Conservation (phyloP, 2,888 invertebrate genomes). For the Cenopis cana region DNA sequence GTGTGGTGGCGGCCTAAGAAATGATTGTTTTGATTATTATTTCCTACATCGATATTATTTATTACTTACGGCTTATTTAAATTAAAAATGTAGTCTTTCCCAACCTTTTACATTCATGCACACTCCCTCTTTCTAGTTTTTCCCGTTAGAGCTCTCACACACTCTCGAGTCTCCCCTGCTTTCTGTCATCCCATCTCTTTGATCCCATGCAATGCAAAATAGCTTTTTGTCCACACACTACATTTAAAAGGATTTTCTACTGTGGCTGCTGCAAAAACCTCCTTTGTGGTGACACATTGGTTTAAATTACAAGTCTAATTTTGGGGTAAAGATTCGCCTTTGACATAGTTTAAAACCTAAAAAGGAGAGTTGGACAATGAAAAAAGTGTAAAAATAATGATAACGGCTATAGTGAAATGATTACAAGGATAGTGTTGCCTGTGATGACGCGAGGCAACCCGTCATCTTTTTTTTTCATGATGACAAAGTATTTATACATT, state of each 20-base stretch:
- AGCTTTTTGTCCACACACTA: background rate
- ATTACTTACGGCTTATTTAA: no score
- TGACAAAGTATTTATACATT: no score
- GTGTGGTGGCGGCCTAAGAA: no score
- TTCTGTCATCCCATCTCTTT: constrained; percentile 10
- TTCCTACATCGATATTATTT: no score
- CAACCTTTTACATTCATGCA: no score
- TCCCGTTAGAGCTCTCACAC: background rate
- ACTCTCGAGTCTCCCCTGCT: background rate
- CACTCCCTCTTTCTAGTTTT: background rate
- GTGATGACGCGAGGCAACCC: background rate
- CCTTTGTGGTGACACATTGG: background rate
- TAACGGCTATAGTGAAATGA: background rate
- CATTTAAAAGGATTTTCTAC: background rate
- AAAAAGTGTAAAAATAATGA: background rate
- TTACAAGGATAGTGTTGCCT: no score
- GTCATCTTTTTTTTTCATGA: no score
- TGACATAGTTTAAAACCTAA: no score
- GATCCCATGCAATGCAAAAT: background rate
- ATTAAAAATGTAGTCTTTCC: no score
- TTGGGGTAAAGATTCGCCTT: no score
- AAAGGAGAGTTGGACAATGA: no score
- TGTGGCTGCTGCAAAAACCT: background rate
- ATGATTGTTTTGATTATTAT: no score
- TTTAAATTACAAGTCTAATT: background rate